phyloP scores from a whole-genome alignment of 2,888 invertebrate species.

The Ctena decussata region DNA sequence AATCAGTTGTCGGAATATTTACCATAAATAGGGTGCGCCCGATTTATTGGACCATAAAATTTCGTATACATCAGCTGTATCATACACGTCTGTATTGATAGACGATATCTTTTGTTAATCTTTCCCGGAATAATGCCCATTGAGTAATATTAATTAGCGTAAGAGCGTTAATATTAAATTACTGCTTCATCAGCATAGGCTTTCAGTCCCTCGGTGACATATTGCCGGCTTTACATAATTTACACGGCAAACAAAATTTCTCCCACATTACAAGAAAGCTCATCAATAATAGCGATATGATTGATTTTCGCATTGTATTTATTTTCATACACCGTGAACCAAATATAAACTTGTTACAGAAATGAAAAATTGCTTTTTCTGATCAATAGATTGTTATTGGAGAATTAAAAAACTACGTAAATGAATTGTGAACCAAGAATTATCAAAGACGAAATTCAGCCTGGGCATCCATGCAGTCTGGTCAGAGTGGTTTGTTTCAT shows the following conservation, averaged over 20 bases:
- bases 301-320: constrained; percentile 6
- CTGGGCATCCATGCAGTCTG: too few relatives aligned
- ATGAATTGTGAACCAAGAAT: too few relatives aligned
- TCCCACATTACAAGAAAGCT: background rate
- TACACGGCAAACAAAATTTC: background rate
- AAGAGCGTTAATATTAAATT: background rate
- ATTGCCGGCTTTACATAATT: background rate
- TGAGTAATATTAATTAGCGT: constrained; percentile 10
- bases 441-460: too few relatives aligned
- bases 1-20: too few relatives aligned
- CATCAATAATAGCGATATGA: background rate
- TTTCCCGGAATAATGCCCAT: background rate
- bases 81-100: background rate
- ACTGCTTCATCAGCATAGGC: background rate
- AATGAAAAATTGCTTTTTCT: constrained; percentile 11
- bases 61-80: too few relatives aligned
- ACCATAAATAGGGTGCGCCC: too few relatives aligned
- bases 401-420: background rate
- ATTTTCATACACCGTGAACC: background rate
- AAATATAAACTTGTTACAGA: background rate
- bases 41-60: too few relatives aligned
- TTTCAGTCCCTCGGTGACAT: background rate
- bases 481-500: too few relatives aligned
- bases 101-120: background rate
- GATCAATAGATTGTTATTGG: constrained; percentile 10